A percentile compares a stretch with the other conserved stretches of the same genome.
phyloP scores from a whole-genome alignment of 2,113 vertebrate species.

The Rostratula benghalensis region DNA sequence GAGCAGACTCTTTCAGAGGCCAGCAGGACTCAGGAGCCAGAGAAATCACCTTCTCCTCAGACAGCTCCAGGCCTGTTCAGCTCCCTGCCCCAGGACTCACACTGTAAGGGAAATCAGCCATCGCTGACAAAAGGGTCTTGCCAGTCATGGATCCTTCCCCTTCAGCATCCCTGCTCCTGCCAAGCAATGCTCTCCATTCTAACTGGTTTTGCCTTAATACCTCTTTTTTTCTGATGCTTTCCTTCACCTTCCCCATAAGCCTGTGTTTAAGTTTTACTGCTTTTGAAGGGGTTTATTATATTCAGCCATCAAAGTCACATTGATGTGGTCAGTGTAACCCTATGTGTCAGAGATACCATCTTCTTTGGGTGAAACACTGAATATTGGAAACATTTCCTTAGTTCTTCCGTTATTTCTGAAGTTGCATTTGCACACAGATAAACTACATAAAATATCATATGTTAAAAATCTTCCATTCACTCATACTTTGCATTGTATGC shows the following conservation, averaged over 20 bases:
- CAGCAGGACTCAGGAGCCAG: fast-evolving
- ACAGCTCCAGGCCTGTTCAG: background rate
- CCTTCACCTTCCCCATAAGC: background rate
- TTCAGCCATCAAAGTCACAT: background rate
- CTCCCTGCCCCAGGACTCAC: background rate
- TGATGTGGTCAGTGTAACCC: background rate
- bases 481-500: background rate
- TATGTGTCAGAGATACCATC: background rate
- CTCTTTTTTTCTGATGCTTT: background rate
- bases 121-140: background rate
- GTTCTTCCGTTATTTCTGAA: background rate
- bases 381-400: background rate
- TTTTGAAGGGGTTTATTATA: background rate
- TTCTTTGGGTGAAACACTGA: background rate
- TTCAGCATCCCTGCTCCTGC: background rate
- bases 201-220: background rate
- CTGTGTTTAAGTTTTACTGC: background rate
- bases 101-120: too few relatives aligned
- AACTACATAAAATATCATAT: background rate
- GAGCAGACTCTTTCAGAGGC: background rate
- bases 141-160: fast-evolving
- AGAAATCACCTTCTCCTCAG: background rate
- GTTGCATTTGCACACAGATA: background rate
- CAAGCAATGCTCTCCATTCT: background rate
- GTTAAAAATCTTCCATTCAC: background rate